These are phyloP conservation scores for Thereva unica DNA, from an alignment of 2,888 invertebrate species.

Conservation along the genomic window DNA sequence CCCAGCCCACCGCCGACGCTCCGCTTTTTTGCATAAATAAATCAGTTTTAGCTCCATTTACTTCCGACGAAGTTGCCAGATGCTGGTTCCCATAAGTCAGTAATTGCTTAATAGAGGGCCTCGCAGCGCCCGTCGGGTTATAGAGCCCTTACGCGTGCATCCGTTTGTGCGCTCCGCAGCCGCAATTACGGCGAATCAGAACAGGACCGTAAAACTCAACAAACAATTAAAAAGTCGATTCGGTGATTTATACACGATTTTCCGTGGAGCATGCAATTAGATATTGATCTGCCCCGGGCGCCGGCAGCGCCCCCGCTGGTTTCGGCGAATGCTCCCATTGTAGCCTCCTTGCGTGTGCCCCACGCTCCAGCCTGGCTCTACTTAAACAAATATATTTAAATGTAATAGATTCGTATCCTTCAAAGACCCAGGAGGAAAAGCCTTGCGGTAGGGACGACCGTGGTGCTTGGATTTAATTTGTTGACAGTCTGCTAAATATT, in stretches of 20 bases:
- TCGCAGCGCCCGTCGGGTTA: not conserved
- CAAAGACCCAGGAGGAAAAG: too few species aligned
- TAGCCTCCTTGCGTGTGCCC: too few species aligned
- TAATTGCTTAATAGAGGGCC: slow-evolving; percentile 28
- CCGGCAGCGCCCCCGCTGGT: too few species aligned
- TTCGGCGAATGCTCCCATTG: too few species aligned
- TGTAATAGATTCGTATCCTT: too few species aligned
- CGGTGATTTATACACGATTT: slow-evolving; percentile 17
- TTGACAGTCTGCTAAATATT: too few species aligned
- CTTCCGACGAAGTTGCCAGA: slow-evolving; percentile 13
- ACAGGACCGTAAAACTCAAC: slow-evolving; percentile 13
- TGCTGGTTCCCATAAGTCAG: slow-evolving; percentile 28
- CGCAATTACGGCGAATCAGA: slow-evolving; percentile 16
- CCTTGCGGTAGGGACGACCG: too few species aligned
- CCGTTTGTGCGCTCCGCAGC: not conserved
- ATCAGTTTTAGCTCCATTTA: slow-evolving; percentile 6
- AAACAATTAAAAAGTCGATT: slow-evolving; percentile 34
- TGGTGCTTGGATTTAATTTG: too few species aligned
- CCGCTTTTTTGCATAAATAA: slow-evolving; percentile 20
- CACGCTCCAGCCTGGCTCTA: too few species aligned
- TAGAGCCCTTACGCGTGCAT: slow-evolving; percentile 12
- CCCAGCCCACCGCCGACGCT: not conserved
- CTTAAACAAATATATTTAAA: too few species aligned
- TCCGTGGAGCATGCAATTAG: not conserved
- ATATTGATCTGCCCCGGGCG: not conserved